These are phyloP conservation scores for Lontra canadensis DNA, from an alignment of 2,113 vertebrate species.

Conservation along the genomic window DNA sequence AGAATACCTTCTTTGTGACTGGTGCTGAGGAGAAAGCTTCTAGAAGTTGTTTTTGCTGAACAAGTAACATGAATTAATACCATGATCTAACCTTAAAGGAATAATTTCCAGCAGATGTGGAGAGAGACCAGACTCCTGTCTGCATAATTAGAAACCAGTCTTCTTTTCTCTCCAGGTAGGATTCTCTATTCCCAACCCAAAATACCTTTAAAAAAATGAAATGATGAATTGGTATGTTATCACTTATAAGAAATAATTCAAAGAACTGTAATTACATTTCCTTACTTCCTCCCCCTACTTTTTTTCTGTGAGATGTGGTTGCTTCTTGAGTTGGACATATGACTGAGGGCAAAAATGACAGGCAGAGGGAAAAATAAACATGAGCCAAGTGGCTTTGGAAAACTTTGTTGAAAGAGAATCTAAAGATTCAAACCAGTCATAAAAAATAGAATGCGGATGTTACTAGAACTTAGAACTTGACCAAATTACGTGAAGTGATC, in stretches of 20 bases:
- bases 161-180: constrained; percentile 58
- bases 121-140: constrained; percentile 25
- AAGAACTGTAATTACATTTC: not conserved
- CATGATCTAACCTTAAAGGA: constrained; percentile 57
- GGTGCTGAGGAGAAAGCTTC: constrained; percentile 24
- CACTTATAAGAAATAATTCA: not conserved
- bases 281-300: not conserved
- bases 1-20: constrained; percentile 41
- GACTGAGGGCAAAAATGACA: not conserved
- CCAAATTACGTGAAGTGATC: not conserved
- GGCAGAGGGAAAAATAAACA: constrained; percentile 15
- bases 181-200: not conserved
- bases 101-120: constrained; percentile 64
- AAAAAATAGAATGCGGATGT: not conserved
- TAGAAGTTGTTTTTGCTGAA: constrained; percentile 58
- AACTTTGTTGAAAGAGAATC: constrained; percentile 4
- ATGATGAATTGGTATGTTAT: constrained; percentile 49
- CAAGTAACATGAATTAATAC: constrained; percentile 60
- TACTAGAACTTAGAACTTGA: not conserved
- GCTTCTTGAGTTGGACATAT: constrained; percentile 15
- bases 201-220: constrained; percentile 33
- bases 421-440: not conserved
- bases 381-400: constrained; percentile 22
- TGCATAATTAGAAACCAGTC: constrained; percentile 31
- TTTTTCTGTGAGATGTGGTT: constrained; percentile 7